These are phyloP conservation scores for Orchesellides sinensis DNA, from an alignment of 2,888 invertebrate species.

Conservation along the genomic window DNA sequence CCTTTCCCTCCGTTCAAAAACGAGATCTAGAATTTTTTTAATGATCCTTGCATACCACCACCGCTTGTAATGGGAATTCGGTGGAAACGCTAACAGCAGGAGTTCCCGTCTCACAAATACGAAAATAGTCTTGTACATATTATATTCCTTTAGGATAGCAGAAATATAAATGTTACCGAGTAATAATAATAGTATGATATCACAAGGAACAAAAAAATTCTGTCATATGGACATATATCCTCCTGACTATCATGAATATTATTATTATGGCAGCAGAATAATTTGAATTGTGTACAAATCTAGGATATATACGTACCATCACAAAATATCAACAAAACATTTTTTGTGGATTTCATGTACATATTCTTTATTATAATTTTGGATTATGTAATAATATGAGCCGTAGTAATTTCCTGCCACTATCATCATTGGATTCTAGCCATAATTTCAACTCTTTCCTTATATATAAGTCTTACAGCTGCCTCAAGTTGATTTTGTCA, in stretches of 20 bases:
- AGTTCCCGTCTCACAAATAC: neutral
- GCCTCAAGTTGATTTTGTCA: too few species aligned
- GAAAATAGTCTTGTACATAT: neutral
- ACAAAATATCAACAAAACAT: too few species aligned
- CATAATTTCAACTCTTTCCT: too few species aligned
- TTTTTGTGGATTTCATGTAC: too few species aligned
- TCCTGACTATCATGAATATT: neutral
- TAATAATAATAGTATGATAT: neutral
- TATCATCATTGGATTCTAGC: too few species aligned
- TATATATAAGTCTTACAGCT: too few species aligned
- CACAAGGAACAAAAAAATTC: neutral
- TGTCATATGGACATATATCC: neutral
- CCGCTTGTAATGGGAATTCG: slow-evolving; percentile 40
- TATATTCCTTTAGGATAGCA: neutral
- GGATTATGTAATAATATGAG: too few species aligned
- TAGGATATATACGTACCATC: too few species aligned
- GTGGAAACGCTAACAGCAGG: slow-evolving; percentile 34
- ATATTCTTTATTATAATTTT: too few species aligned
- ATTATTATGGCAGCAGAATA: neutral
- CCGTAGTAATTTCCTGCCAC: too few species aligned
- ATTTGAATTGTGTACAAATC: neutral
- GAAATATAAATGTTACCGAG: neutral
- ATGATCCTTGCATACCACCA: slow-evolving; percentile 34
- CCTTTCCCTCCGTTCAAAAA: neutral
- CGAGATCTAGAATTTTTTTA: slow-evolving; percentile 24